Evolutionary conservation across 2,888 invertebrate species (phyloP), one percentile per base, ranked within the genome.

Genomic region (Doris montereyensis): DNA sequence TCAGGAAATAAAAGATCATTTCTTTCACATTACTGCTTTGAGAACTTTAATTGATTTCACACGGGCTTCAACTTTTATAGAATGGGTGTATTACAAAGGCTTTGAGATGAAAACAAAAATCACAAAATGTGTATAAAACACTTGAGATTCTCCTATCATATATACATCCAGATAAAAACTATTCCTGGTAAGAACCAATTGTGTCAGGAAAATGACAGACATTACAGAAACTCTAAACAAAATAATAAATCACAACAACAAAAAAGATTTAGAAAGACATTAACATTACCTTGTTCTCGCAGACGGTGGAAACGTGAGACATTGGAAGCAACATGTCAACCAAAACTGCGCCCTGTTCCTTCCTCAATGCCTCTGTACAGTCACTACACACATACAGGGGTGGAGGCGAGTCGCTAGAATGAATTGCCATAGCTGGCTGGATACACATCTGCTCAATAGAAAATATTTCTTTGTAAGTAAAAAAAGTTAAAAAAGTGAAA

Each of bases 341-440:
- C 83, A 92, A 89, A 83, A 90, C 97, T 95, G 91, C 97, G 78
- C 88, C 89, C 81, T 92, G 90, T 1, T 92, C 91, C 76, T 90
- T 89, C 79, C 90, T 87, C 71, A 93, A 89, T 41, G 90, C 89
- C 78, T 92, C 92, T 3, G 97, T 97, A 92, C 99, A 99, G 92
- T 97, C 98, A 84, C 97, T 96, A 91, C 99, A 99, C 1, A 99
- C 93, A 90, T 97, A 97, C 10, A 99, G 93, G 0, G 99, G 99
- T 24, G 99, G 98, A 0, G 98, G 97, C 79, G 95, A 91, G 84
- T 93, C 93, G 1, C 92, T 91, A 0, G 89, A 89, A 78, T 88
- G 87, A n/a, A 88, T 88, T 5, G 90, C 89, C 52, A 90, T 83
- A 10, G 89, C 87, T 34, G 90, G 90, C 82, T 91, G 90, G 77